Conservation (phyloP, 2,113 vertebrate genomes). For the Odocoileus hemionus region DNA sequence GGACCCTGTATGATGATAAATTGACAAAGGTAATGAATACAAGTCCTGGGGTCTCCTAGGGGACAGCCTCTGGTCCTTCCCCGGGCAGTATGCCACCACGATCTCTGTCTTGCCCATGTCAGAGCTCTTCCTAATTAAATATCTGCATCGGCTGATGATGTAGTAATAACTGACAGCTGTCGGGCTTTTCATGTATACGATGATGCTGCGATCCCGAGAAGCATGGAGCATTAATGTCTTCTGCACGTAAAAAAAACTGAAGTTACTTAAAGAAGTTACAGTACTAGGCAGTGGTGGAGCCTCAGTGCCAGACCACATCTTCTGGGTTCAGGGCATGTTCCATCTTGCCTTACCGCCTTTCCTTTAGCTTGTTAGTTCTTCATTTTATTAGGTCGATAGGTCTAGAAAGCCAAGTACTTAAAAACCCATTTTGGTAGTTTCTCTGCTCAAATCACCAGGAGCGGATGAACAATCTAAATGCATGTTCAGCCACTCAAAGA, state of each 20-base stretch:
- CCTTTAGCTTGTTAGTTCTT: neutral
- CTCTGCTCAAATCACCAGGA: conserved; percentile 21
- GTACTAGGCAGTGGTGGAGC: neutral
- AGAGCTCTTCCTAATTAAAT: neutral
- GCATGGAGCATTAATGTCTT: neutral
- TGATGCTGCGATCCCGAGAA: neutral
- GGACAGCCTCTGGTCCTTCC: neutral
- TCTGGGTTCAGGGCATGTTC: neutral
- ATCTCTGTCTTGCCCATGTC: neutral
- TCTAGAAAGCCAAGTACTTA: conserved; percentile 25
- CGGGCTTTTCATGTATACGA: neutral
- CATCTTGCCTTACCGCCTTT: neutral
- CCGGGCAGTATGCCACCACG: neutral
- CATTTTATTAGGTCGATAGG: neutral
- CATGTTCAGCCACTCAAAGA: neutral
- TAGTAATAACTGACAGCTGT: neutral
- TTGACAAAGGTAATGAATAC: neutral
- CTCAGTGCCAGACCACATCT: neutral
- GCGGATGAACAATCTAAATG: neutral
- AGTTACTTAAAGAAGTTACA: neutral
- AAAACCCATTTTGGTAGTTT: conserved; percentile 20
- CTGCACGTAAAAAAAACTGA: neutral
- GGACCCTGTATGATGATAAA: neutral
- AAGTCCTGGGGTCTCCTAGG: neutral
- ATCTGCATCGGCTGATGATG: neutral